Evolutionary conservation across 2,888 invertebrate genomes (phyloP).

Genomic region (Papilio elwesi): DNA sequence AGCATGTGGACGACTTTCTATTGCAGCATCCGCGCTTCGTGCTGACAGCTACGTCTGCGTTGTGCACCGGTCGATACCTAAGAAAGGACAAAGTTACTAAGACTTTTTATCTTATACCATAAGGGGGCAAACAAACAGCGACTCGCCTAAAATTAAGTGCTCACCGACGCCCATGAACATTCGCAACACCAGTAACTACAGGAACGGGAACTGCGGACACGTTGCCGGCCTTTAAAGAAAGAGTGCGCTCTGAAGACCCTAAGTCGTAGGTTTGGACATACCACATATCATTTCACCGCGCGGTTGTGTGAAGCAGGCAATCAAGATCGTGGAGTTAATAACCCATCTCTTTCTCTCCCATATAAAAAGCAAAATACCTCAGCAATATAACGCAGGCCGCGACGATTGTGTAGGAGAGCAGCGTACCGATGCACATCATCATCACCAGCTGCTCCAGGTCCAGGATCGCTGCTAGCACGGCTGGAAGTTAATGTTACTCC

Average conservation of each 20-base stretch:
- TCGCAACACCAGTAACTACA: too few species aligned
- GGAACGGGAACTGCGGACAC: too few species aligned
- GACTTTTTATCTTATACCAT: too few species aligned
- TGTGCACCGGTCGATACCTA: conserved; percentile 63
- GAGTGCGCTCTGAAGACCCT: too few species aligned
- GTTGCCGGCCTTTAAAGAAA: too few species aligned
- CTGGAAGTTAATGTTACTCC: conserved; percentile 68
- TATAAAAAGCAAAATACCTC: conserved; percentile 68
- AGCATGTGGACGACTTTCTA: conserved; percentile 52
- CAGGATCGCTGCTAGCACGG: conserved; percentile 89
- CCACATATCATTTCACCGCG: too few species aligned
- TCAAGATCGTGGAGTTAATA: too few species aligned
- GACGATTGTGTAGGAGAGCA: conserved; percentile 93
- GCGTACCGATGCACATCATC: conserved; percentile 94
- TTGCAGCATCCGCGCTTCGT: conserved; percentile 58
- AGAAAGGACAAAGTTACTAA: conserved; percentile 37
- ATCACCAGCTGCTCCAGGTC: conserved; percentile 91
- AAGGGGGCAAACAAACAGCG: too few species aligned
- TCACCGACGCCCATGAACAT: too few species aligned
- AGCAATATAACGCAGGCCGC: conserved; percentile 92
- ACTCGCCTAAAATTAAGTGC: too few species aligned
- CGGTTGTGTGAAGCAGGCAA: too few species aligned
- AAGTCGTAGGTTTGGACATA: too few species aligned
- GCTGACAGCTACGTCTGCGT: conserved; percentile 47
- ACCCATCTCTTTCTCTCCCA: neutral